Percentiles rank a stretch among this genome's conserved stretches.
phyloP scores from a whole-genome alignment of 37 sponge, comb jelly and placozoan species.

The Theonella swinhoei region DNA sequence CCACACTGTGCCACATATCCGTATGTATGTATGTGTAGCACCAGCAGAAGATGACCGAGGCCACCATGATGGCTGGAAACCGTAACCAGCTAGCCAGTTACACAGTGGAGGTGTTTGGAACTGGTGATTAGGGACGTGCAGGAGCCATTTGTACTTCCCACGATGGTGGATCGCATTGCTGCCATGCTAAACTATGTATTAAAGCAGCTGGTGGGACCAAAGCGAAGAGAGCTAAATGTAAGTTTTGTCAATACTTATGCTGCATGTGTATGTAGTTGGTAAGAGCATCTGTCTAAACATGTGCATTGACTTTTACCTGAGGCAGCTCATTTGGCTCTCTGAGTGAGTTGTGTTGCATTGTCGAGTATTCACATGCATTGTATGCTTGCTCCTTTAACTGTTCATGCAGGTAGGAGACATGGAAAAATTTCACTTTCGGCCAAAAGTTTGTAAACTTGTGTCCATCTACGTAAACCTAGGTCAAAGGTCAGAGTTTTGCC shows the following conservation, averaged over 20 bases:
- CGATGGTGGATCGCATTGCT: constrained; percentile 89
- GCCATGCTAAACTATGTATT: constrained; percentile 97
- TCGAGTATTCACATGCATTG: background rate
- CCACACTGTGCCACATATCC: too few species aligned
- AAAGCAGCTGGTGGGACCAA: constrained; percentile 88
- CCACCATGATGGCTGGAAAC: constrained; percentile 66
- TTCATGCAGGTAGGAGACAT: constrained; percentile 77
- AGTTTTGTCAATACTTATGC: background rate
- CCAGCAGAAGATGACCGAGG: constrained; percentile 61
- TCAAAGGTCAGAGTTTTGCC: constrained; percentile 65
- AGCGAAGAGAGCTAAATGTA: constrained; percentile 85
- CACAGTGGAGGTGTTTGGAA: constrained; percentile 73
- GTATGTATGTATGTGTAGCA: too few species aligned
- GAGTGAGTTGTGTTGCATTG: constrained; percentile 33
- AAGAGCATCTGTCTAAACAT: constrained; percentile 1
- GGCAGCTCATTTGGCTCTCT: constrained; percentile 27
- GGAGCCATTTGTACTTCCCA: constrained; percentile 55
- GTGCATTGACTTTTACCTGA: constrained; percentile 17
- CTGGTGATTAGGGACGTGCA: constrained; percentile 46
- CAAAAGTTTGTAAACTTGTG: constrained; percentile 68
- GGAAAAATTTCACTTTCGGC: constrained; percentile 78
- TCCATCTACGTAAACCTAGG: constrained; percentile 85
- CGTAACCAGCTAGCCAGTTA: constrained; percentile 69
- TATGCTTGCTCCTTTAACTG: too few species aligned
- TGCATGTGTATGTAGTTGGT: background rate